These are phyloP conservation scores for Notarius quadriscutis DNA, from an alignment of 2,113 vertebrate genomes.

Conservation along the genomic window DNA sequence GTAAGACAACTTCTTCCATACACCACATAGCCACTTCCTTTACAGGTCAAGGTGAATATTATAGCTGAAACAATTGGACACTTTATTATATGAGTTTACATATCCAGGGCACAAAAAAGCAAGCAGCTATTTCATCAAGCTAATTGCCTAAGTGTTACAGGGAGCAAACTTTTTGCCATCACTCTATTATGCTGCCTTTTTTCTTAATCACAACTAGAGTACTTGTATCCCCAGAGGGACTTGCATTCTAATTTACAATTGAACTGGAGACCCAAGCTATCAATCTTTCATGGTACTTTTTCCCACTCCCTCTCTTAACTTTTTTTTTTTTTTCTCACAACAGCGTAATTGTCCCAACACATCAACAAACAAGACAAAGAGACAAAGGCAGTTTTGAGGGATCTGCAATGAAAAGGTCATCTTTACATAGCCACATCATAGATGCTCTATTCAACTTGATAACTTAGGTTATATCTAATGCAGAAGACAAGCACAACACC, in stretches of 20 bases:
- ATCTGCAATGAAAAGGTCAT: no score
- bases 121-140: slow-evolving; percentile 94
- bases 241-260: slow-evolving; percentile 99
- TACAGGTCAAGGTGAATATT: slow-evolving; percentile 85
- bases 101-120: slow-evolving; percentile 79
- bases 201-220: slow-evolving; percentile 99
- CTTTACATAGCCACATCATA: no score
- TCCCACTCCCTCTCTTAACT: slow-evolving; percentile 70
- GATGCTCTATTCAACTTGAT: no score
- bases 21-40: slow-evolving; percentile 63
- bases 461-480: no score
- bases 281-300: slow-evolving; percentile 90
- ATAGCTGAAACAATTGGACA: slow-evolving; percentile 86
- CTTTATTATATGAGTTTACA: slow-evolving; percentile 92
- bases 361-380: slow-evolving; percentile 75
- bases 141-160: slow-evolving; percentile 98
- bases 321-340: slow-evolving; percentile 63
- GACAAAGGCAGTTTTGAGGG: no score
- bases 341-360: slow-evolving; percentile 92
- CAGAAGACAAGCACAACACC: no score
- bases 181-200: slow-evolving; percentile 93
- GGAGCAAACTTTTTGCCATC: slow-evolving; percentile 93
- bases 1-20: slow-evolving; percentile 57
- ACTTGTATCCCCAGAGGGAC: slow-evolving; percentile 88
- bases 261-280: slow-evolving; percentile 99